These are phyloP conservation scores for Glyptemys insculpta DNA, from an alignment of 2,797 vertebrate genomes.

Conservation along the genomic window DNA sequence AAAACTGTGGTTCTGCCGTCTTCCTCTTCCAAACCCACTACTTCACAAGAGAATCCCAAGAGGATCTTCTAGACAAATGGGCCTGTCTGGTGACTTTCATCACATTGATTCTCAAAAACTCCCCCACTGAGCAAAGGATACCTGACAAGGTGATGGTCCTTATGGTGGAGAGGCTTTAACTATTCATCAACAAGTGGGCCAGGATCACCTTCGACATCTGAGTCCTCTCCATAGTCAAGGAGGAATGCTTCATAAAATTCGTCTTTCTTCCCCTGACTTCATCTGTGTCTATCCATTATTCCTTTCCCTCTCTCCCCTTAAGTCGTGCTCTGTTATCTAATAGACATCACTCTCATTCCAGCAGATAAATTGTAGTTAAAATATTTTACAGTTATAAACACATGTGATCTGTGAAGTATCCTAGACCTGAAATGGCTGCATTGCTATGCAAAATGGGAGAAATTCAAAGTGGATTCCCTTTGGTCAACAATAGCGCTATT, in stretches of 20 bases:
- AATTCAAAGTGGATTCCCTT: not conserved
- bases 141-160: constrained; percentile 3
- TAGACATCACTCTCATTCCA: not conserved
- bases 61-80: not conserved
- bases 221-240: not conserved
- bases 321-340: not conserved
- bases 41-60: constrained; percentile 21
- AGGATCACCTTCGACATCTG: not conserved
- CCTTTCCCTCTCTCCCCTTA: not conserved
- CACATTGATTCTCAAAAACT: constrained; percentile 34
- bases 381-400: not conserved
- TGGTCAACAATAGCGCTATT: not conserved
- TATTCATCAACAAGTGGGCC: constrained; percentile 30
- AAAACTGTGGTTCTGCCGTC: constrained; percentile 36
- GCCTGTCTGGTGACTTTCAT: not conserved
- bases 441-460: not conserved
- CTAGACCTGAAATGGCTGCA: not conserved
- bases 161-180: not conserved
- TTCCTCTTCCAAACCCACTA: not conserved
- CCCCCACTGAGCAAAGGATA: not conserved
- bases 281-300: not conserved
- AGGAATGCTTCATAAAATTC: not conserved
- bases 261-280: not conserved
- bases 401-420: not conserved
- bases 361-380: not conserved